Evolutionary conservation across 2,113 vertebrate genomes (phyloP).

Genomic region (Cyanistes caeruleus): DNA sequence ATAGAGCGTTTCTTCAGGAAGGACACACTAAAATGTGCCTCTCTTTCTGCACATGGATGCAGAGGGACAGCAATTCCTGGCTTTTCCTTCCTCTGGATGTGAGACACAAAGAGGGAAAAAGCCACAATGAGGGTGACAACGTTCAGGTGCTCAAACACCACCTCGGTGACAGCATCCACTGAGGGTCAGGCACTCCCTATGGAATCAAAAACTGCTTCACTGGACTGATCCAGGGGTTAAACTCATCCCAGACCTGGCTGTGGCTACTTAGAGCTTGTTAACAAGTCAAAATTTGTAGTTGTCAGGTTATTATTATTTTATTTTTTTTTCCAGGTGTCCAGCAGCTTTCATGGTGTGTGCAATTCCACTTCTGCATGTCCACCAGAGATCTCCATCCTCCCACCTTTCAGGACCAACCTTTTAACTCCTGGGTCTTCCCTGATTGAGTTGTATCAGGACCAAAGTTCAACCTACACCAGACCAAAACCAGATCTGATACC

Average conservation of each 20-base stretch:
- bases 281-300: not conserved
- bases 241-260: not conserved
- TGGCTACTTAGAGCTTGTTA: not conserved
- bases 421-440: fast-evolving
- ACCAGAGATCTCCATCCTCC: not conserved
- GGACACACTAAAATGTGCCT: not conserved
- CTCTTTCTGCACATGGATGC: not conserved
- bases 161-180: not conserved
- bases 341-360: not conserved
- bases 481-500: not conserved
- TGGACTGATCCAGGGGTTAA: not conserved
- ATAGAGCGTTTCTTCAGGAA: not conserved
- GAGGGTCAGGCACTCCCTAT: not conserved
- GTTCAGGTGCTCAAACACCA: not conserved
- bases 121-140: not conserved
- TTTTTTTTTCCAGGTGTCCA: not conserved
- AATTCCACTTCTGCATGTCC: fast-evolving
- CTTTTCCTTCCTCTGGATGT: not conserved
- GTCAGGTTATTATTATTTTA: not conserved
- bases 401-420: not conserved
- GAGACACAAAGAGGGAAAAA: not conserved
- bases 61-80: not conserved
- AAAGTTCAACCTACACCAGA: not conserved
- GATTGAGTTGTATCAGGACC: not conserved
- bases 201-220: not conserved